Evolutionary conservation across 2,888 invertebrate genomes (phyloP).

Genomic region (Mimumesa dahlbomi): DNA sequence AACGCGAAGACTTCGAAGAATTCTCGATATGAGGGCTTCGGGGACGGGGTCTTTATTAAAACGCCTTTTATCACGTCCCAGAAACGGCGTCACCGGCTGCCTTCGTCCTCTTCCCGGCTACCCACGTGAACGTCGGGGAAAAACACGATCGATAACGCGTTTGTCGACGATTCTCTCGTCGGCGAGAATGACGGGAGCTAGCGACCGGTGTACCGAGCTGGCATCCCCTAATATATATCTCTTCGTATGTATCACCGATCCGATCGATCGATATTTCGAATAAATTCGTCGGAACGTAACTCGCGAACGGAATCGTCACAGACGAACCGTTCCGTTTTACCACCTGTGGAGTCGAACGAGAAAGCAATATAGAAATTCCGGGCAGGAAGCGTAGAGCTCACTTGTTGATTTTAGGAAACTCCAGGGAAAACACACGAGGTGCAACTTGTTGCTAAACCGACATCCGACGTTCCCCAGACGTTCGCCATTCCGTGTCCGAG

Average conservation of each 20-base stretch:
- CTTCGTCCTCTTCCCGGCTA: constrained; percentile 17
- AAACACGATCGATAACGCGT: constrained; percentile 24
- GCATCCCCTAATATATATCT: too few relatives aligned
- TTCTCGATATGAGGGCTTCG: constrained; percentile 73
- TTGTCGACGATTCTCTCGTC: too few relatives aligned
- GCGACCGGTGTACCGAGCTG: too few relatives aligned
- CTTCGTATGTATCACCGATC: too few relatives aligned
- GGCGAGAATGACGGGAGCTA: too few relatives aligned
- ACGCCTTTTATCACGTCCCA: constrained; percentile 60
- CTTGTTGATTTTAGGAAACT: constrained; percentile 76
- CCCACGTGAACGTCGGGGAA: constrained; percentile 9
- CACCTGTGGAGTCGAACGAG: constrained; percentile 73
- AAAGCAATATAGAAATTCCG: constrained; percentile 73
- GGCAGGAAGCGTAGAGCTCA: constrained; percentile 66
- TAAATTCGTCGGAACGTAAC: too few relatives aligned
- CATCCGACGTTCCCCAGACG: too few relatives aligned
- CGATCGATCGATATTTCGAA: too few relatives aligned
- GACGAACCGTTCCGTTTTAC: too few relatives aligned
- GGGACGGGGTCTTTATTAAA: constrained; percentile 72
- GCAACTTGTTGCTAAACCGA: constrained; percentile 74
- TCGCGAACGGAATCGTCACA: too few relatives aligned
- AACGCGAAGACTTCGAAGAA: constrained; percentile 73
- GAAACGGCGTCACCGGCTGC: constrained; percentile 33
- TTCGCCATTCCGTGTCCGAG: too few relatives aligned
- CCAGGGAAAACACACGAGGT: constrained; percentile 62